Evolutionary conservation across 2,113 vertebrate species (phyloP).

Genomic region (Falcunculus frontatus): DNA sequence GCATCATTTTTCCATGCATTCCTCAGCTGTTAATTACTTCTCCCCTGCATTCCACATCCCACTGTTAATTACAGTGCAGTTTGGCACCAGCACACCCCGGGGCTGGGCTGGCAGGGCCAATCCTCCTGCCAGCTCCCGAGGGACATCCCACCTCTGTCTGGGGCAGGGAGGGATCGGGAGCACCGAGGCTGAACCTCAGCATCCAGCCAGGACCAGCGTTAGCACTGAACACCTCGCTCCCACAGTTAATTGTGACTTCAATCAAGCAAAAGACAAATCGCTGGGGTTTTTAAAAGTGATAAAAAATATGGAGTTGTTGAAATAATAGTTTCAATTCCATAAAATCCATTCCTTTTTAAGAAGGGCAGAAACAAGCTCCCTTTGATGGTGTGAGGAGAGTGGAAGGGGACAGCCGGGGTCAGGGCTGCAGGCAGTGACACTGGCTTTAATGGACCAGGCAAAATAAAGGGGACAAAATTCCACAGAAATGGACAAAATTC

Average conservation of each 20-base stretch:
- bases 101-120: not conserved
- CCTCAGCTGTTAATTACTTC: not conserved
- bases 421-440: rapidly evolving
- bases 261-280: not conserved
- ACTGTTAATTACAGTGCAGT: not conserved
- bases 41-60: not conserved
- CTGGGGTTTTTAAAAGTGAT: not conserved
- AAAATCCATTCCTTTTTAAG: not conserved
- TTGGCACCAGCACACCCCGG: not conserved
- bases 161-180: rapidly evolving
- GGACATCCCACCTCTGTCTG: not conserved
- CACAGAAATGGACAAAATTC: not conserved
- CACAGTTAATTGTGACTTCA: constrained; percentile 31
- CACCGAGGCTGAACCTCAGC: not conserved
- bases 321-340: not conserved
- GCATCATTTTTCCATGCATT: not conserved
- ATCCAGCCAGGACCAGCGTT: not conserved
- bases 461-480: not conserved
- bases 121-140: not conserved
- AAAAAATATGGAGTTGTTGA: not conserved
- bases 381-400: rapidly evolving
- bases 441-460: rapidly evolving
- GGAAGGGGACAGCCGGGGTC: too few relatives aligned
- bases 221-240: not conserved
- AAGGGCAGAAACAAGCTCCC: not conserved